Evolutionary conservation across 2,888 invertebrate species (phyloP), one percentile per base, ranked within the genome.

Genomic region (Parnassius orleans): DNA sequence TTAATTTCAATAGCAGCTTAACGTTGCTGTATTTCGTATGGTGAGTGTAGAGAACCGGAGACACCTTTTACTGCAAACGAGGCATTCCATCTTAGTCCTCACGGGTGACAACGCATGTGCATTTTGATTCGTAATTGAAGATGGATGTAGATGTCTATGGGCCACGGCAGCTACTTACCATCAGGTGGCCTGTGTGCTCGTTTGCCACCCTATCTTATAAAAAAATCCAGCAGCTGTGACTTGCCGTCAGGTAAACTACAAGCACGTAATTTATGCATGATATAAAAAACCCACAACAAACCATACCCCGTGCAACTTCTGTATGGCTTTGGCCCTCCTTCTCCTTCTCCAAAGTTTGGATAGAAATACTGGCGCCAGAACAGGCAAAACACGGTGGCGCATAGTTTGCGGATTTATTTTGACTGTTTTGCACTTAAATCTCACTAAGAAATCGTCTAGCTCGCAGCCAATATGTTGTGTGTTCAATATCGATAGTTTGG

Each of bases 341-440:
- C 85, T 71, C 47, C 85, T 74, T 60, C 87, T 72, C 86, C 88
- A 89, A 15, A 90, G 70, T 73, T 89, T 90, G 58, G 92, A 84
- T 11, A 90, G 76, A 63, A 91, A 90, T 75, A 89, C 83, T 61
- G 91, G 89, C 41, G 88, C 88, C 76, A 90, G 73, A 66, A 90
- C 71, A 63, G 92, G 90, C 74, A 91, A 79, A 66, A 89, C 84
- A 1, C 91, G 88, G 75, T 89, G 88, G 3, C 90, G 83, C 92
- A 91, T 91, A 72, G 89, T 89, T 82, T 86, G 90, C 1, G 91
- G 91, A 76, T 91, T 91, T 87, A 91, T 91, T 70, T 88, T 90
- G 90, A 72, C 70, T 48, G 58, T 47, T 60, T 14, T 10, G 24
- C 14, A 43, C 12, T 11, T 48, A 3, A 50, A 42, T 42, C n/a